Conservation (phyloP, 2,888 invertebrate species). For the Ophion ellenae region DNA sequence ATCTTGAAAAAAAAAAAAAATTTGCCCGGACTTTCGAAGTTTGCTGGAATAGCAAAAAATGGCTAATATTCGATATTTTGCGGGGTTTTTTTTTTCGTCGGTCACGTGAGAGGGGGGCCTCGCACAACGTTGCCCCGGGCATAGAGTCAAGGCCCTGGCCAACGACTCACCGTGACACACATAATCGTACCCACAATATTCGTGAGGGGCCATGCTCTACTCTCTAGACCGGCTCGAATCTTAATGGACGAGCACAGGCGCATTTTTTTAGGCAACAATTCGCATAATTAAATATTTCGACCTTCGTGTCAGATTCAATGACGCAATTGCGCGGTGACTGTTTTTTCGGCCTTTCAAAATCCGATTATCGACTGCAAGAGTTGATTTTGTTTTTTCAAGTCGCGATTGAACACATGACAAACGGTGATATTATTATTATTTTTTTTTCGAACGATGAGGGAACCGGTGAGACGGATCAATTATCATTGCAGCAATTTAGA, state of each 20-base stretch:
- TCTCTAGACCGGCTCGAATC: conserved; percentile 50
- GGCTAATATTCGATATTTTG: conserved; percentile 70
- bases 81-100: conserved; percentile 44
- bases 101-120: conserved; percentile 41
- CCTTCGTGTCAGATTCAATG: conserved; percentile 34
- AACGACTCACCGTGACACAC: conserved; percentile 80
- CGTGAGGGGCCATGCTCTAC: conserved; percentile 58
- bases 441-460: no score
- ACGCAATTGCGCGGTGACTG: conserved; percentile 11
- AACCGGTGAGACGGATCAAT: not conserved
- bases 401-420: no score
- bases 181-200: conserved; percentile 67
- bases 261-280: conserved; percentile 45
- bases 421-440: no score
- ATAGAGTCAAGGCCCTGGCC: conserved; percentile 77
- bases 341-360: not conserved
- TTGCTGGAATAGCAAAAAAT: conserved; percentile 57
- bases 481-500: not conserved
- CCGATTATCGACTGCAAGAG: not conserved
- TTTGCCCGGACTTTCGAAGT: not conserved
- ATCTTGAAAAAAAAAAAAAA: not conserved
- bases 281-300: conserved; percentile 43
- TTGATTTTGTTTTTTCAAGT: not conserved
- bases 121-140: conserved; percentile 64
- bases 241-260: conserved; percentile 56